Evolutionary conservation across 2,797 vertebrate species (phyloP).

Genomic region (Fundulus diaphanus): DNA sequence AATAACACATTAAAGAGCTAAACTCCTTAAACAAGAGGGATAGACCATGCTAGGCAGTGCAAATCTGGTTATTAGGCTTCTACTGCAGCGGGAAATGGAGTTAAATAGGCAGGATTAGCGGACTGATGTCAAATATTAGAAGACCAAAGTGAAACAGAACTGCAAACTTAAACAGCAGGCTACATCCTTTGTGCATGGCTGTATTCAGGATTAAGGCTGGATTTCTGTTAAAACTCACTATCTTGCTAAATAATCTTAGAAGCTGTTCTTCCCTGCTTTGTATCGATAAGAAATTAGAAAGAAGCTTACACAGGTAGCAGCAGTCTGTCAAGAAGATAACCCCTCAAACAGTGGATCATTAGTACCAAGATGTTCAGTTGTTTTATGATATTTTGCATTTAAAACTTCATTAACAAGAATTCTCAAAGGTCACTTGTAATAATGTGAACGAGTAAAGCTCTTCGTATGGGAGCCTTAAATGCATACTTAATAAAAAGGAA

Average conservation of each 20-base stretch:
- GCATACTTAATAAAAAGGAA: neutral
- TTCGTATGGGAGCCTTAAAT: neutral
- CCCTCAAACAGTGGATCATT: no score
- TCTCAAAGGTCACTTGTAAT: no score
- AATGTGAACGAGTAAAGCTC: no score
- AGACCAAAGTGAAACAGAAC: conserved; percentile 24
- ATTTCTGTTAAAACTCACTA: neutral
- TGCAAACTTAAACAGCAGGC: conserved; percentile 4
- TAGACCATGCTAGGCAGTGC: conserved; percentile 48
- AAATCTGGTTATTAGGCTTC: conserved; percentile 61
- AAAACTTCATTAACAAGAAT: no score
- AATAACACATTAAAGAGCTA: conserved; percentile 54
- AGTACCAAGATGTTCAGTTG: no score
- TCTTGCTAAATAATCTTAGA: neutral
- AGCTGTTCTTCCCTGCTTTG: neutral
- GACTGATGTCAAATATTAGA: conserved; percentile 43
- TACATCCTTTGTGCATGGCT: neutral
- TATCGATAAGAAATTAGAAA: neutral
- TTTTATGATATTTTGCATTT: no score
- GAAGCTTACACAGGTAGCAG: neutral
- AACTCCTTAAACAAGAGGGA: conserved; percentile 45
- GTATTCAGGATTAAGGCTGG: conserved; percentile 7
- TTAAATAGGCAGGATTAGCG: conserved; percentile 62
- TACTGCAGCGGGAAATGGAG: conserved; percentile 37
- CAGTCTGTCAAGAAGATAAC: neutral